Base-by-base conservation (phyloP, 2,888 invertebrate species). In the Bombylius major region DNA sequence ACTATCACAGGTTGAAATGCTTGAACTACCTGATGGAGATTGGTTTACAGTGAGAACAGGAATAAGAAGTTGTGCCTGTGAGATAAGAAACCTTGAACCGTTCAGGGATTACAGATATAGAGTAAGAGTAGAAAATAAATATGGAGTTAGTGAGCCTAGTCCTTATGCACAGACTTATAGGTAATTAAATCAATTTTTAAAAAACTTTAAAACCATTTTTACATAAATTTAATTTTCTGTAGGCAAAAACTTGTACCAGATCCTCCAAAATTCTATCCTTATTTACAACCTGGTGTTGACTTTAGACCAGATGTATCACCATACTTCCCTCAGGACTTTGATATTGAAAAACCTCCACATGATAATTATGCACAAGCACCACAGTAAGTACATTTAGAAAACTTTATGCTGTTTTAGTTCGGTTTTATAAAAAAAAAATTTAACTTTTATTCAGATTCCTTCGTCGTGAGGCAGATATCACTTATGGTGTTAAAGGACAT, bases 91-190 rank as follows among this genome's bases (percentile, higher is more conserved):
- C 72, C 76, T 98, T 61, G 87, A 91, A 67, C 94, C 97, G 2
- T 90, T 91, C 77, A 82, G 89, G 61, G 96, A 97, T 75, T 99
- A 99, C 76, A 87, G 89, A 72, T 95, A 97, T 79, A 82, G 99
- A 58, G 84, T 98, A 46, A 82, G 96, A 45, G 98, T 98, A 4
- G 96, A 97, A 71, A 99, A 98, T 76, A 90, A 92, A 71, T 93
- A 89, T 71, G 98, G 98, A 48, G 84, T 95, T 62, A 94, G 94
- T 73, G 97, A 98, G 70, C 97, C 98, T 0, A 95, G 95, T 56
- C 95, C 96, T 1, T 88, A 85, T 68, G 89, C 90, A 4, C 79
- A 85, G 65, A 92, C 93, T 0, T 85, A 87, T 68, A 70, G 71
- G 72, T 71, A 57, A 23, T 23, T 23, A 23, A 56, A 4, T 8